Conservation (phyloP, 2,113 vertebrate species). For the Gadus chalcogrammus region DNA sequence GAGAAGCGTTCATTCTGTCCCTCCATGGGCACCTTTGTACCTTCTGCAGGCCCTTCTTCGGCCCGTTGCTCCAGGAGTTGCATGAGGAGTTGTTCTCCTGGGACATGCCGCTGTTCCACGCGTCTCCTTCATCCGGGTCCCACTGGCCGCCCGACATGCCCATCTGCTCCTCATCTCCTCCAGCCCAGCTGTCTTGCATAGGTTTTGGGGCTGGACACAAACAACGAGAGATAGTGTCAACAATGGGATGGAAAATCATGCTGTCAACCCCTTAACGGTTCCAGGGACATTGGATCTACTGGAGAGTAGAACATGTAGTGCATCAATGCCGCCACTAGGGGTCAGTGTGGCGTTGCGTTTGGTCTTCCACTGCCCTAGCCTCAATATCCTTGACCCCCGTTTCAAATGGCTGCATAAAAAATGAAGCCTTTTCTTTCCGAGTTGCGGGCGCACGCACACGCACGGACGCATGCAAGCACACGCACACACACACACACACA, state of each 20-base stretch:
- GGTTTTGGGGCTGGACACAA: constrained; percentile 86
- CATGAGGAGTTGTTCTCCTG: constrained; percentile 93
- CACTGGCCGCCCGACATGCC: constrained; percentile 83
- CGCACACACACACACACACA: neutral
- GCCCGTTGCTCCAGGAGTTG: constrained; percentile 88
- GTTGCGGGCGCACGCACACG: no score
- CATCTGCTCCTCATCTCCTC: constrained; percentile 85
- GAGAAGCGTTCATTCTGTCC: neutral
- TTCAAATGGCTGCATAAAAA: constrained; percentile 1
- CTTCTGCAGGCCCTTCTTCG: constrained; percentile 90
- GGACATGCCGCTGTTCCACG: constrained; percentile 90
- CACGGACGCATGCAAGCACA: no score
- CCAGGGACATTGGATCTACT: neutral
- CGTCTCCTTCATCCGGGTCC: constrained; percentile 92
- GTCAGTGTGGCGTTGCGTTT: constrained; percentile 43
- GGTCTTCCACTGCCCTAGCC: neutral
- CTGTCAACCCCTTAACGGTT: neutral
- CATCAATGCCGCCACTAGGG: constrained; percentile 42
- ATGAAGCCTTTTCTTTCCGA: neutral
- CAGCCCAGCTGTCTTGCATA: constrained; percentile 98
- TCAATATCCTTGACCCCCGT: constrained; percentile 33
- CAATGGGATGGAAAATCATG: neutral
- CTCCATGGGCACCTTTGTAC: constrained; percentile 49
- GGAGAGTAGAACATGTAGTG: neutral
- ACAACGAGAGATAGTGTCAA: neutral